Conservation (phyloP, 2,888 invertebrate species). For the Parnassius mnemosyne region DNA sequence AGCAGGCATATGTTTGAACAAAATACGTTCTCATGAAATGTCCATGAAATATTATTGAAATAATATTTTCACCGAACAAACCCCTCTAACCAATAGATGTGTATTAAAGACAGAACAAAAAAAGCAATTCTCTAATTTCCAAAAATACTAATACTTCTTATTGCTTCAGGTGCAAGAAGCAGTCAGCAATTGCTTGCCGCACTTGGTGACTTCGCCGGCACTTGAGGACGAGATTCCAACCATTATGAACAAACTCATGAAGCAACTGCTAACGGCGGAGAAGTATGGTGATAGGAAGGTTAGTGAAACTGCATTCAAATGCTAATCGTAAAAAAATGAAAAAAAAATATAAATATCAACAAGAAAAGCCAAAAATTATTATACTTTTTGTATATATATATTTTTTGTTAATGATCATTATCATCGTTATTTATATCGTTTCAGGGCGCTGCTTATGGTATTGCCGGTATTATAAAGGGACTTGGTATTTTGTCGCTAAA, state of each 20-base stretch:
- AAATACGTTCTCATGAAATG: no score
- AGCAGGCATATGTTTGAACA: no score
- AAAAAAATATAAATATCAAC: no score
- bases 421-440: not conserved
- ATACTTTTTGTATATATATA: no score
- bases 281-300: conserved; percentile 92
- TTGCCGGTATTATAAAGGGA: conserved; percentile 98
- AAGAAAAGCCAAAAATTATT: no score
- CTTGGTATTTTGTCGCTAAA: conserved; percentile 97
- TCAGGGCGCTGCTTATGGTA: conserved; percentile 96
- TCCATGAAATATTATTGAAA: no score
- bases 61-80: no score
- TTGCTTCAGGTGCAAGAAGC: conserved; percentile 92
- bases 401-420: no score
- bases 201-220: conserved; percentile 89
- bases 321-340: no score
- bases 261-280: conserved; percentile 92
- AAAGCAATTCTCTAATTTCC: no score
- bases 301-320: conserved; percentile 6
- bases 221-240: conserved; percentile 94
- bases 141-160: not conserved
- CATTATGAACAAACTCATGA: conserved; percentile 92
- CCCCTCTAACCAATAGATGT: no score
- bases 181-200: conserved; percentile 97
- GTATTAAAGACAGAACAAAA: no score